Evolutionary conservation across 2,888 invertebrate species (phyloP).

Genomic region (Melinaea marsaeus): DNA sequence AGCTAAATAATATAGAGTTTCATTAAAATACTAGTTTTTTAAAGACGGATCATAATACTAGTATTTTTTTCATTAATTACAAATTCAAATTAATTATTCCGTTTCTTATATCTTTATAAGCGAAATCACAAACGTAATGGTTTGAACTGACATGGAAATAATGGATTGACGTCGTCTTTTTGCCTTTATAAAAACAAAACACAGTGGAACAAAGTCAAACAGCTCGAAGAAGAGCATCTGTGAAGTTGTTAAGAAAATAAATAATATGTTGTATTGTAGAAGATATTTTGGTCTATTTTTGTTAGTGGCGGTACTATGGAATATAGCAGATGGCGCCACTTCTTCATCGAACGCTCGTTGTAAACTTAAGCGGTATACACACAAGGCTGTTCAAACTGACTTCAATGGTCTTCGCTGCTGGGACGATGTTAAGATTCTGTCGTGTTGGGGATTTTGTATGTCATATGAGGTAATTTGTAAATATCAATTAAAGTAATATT

Average conservation of each 20-base stretch:
- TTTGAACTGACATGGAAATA: conserved; percentile 58
- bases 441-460: conserved; percentile 91
- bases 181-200: conserved; percentile 59
- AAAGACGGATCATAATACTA: too few species aligned
- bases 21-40: too few species aligned
- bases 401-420: conserved; percentile 85
- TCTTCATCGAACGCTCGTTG: conserved; percentile 49
- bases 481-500: background rate
- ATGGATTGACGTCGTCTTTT: conserved; percentile 58
- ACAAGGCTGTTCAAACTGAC: conserved; percentile 67
- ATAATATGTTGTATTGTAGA: conserved; percentile 34
- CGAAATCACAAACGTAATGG: conserved; percentile 57
- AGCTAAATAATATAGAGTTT: too few species aligned
- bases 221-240: conserved; percentile 32
- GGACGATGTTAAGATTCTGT: conserved; percentile 86
- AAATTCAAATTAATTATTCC: background rate
- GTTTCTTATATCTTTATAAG: conserved; percentile 15
- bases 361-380: conserved; percentile 54
- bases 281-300: conserved; percentile 34
- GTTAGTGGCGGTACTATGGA: conserved; percentile 42
- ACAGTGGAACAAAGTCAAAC: conserved; percentile 39
- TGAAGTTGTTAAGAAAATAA: conserved; percentile 36
- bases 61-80: background rate
- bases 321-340: conserved; percentile 40
- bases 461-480: conserved; percentile 83